A percentile compares a stretch with the other conserved stretches of the same genome.
These are phyloP conservation scores for Bursaphelenchus mucronatus DNA, from an alignment of 1,140 invertebrate genomes.

Conservation along the genomic window DNA sequence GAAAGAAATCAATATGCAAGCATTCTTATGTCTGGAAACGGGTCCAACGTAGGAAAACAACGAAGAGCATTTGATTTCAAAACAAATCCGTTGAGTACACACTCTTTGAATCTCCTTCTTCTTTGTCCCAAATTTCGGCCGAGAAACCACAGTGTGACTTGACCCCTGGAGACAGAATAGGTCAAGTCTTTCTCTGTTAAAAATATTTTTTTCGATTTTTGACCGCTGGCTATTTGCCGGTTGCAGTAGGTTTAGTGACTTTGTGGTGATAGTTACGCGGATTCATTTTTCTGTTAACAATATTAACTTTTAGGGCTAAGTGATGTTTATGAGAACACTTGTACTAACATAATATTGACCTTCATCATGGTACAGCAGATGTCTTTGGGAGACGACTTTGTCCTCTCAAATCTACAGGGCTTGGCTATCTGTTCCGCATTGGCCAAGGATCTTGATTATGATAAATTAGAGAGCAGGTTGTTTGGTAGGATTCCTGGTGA, in stretches of 20 bases:
- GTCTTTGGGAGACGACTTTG: slow-evolving; percentile 31
- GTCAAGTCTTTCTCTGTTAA: not conserved
- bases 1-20: too few species aligned
- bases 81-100: too few species aligned
- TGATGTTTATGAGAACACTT: not conserved
- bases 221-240: too few species aligned
- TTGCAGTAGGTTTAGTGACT: too few species aligned
- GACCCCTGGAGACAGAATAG: not conserved
- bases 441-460: slow-evolving; percentile 30
- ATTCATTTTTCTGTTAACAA: not conserved
- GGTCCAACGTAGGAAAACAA: too few species aligned
- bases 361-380: slow-evolving; percentile 20
- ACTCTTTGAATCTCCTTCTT: too few species aligned
- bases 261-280: too few species aligned
- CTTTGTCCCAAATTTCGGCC: too few species aligned
- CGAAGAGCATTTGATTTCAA: too few species aligned
- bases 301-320: not conserved
- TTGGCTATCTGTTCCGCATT: slow-evolving; percentile 38
- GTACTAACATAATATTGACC: too few species aligned
- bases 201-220: too few species aligned
- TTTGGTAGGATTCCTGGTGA: slow-evolving; percentile 37
- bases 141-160: not conserved
- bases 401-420: slow-evolving; percentile 41
- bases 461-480: slow-evolving; percentile 42
- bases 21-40: too few species aligned